Percentiles rank a stretch among this genome's conserved stretches.
Evolutionary conservation across 2,888 invertebrate species (phyloP).

Genomic region (Romanomermis culicivorax): DNA sequence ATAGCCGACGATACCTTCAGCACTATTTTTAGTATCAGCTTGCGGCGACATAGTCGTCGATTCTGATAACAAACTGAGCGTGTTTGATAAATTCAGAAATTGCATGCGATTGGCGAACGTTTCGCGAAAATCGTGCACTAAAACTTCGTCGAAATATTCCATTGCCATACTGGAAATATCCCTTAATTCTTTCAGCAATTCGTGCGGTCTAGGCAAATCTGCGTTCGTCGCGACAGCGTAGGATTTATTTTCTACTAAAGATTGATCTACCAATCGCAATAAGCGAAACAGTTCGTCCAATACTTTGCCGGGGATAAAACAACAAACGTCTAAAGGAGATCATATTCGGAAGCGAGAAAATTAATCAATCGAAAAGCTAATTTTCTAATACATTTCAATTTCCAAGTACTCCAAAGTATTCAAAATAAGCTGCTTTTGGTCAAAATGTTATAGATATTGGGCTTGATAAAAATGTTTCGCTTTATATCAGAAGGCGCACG

Average conservation of each 20-base stretch:
- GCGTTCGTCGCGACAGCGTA: conserved; percentile 35
- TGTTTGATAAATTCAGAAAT: too few relatives aligned
- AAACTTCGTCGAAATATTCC: conserved; percentile 80
- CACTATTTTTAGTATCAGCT: too few relatives aligned
- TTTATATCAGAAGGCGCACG: too few relatives aligned
- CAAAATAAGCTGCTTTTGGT: too few relatives aligned
- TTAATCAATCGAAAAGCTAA: too few relatives aligned
- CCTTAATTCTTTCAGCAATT: conserved; percentile 61
- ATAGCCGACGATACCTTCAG: too few relatives aligned
- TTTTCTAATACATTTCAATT: too few relatives aligned
- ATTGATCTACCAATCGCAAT: conserved; percentile 39
- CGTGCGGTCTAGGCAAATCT: conserved; percentile 42
- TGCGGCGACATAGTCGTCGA: too few relatives aligned
- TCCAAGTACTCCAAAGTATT: too few relatives aligned
- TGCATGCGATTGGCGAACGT: background rate
- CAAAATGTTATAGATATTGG: too few relatives aligned
- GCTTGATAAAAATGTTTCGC: too few relatives aligned
- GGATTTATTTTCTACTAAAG: conserved; percentile 36
- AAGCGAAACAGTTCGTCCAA: conserved; percentile 66
- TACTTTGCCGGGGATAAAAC: conserved; percentile 79
- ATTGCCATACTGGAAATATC: conserved; percentile 87
- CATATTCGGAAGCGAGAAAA: background rate
- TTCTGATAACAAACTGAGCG: too few relatives aligned
- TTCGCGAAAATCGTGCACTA: conserved; percentile 42
- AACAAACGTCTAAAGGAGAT: conserved; percentile 39